Evolutionary conservation across 2,113 vertebrate species (phyloP).

Genomic region (Anas platyrhynchos): DNA sequence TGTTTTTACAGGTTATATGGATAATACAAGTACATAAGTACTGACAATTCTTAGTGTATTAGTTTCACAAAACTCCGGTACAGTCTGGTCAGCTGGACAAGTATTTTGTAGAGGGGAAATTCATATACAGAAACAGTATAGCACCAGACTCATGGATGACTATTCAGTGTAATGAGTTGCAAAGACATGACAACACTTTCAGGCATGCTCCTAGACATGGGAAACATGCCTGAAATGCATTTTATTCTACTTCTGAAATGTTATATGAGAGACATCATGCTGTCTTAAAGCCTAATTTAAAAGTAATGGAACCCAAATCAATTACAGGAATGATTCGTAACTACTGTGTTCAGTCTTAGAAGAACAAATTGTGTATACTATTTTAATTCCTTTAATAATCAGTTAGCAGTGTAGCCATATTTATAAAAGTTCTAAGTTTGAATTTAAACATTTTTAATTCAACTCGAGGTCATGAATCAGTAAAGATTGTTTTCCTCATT

Average conservation of each 20-base stretch:
- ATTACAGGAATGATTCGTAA: not conserved
- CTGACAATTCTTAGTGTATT: not conserved
- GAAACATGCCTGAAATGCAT: not conserved
- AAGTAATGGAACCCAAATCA: not conserved
- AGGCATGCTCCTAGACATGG: not conserved
- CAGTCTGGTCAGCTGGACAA: not conserved
- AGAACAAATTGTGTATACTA: not conserved
- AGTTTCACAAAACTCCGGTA: not conserved
- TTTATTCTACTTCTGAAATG: not conserved
- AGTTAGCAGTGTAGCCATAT: not conserved
- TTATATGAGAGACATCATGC: not conserved
- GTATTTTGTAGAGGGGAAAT: not conserved
- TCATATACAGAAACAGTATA: not conserved
- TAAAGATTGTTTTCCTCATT: not conserved
- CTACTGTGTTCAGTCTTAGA: not conserved
- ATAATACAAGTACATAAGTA: not conserved
- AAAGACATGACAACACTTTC: not conserved
- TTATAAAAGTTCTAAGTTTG: not conserved
- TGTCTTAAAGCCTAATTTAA: not conserved
- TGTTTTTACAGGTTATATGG: not conserved
- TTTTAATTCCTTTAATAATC: not conserved
- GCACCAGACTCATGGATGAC: not conserved
- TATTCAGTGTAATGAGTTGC: not conserved
- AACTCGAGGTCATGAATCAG: not conserved
- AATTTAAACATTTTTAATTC: not conserved